Base-by-base conservation (phyloP, 37 sponge, comb jelly and placozoan genomes). In the Haliclona indistincta region DNA sequence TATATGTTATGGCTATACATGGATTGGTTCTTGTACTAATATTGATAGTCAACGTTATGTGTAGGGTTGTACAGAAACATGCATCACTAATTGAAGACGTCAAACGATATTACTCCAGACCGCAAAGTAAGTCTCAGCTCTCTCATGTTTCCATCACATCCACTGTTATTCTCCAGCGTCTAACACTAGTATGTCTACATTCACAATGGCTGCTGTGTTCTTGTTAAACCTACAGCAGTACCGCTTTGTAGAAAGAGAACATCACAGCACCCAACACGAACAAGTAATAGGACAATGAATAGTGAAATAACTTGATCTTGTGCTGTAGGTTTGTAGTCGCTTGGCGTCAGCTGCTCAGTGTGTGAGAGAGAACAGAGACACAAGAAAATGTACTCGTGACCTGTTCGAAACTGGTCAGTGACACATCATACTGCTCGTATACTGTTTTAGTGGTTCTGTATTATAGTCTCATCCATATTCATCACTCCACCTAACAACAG, bases 341-440 rank as follows among this genome's bases (percentile, higher is more conserved):
- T 61, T 90, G 53, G 91, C 91, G 0, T 47, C 20, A 53, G 77
- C 78, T 1, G 82, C 81, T 55, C 53, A 61, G n/a, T 36, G 34
- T 29, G 19, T 77, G 60, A 62, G 72, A 52, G 83, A 90, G 35
- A 67, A 55, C 2, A 37, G 30, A 19, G 81, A 85, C 37, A 23
- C 72, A 38, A 80, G 91, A 32, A 90, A 80, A 52, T 56, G 82
- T 0, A 85, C 43, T 8, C 64, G 91, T 38, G 82, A 81, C 63
- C 71, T 90, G 25, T 90, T 90, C 73, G 87, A 85, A 67, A 70
- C 91, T 38, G 81, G 90, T 89, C 55, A 36, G 60, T 54, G 30
- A 8, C 10, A 20, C 26, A 26, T 8, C 43, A 70, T 23, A 38
- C 13, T 47, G 13, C 13, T 47, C 49, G 13, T 13, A 47, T 17